Evolutionary conservation across 2,797 vertebrate species (phyloP), one percentile per base, ranked within the genome.

Genomic region (Pseudotriccus pelzelni): DNA sequence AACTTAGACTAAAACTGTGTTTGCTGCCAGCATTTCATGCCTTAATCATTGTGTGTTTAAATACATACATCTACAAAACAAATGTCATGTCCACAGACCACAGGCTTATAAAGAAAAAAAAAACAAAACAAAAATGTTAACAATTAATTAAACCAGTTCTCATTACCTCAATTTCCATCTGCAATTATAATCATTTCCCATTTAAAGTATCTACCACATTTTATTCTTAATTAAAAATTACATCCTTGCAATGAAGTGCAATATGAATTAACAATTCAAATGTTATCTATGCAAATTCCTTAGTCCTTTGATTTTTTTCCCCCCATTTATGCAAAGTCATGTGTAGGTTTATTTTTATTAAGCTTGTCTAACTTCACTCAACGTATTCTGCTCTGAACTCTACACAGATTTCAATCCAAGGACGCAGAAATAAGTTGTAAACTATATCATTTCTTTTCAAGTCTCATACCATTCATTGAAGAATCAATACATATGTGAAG

Each of bases 101-200:
- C 41, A 88, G 60, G 44, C n/a, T 67, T 74, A 76, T 11, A 64
- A 69, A 78, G 72, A 87, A 90, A 91, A 91, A 91, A 68, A 69
- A 15, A 8, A 41, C 41, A 5, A 69, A 62, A 82, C 84, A 86
- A 94, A 94, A 95, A 96, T 87, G 75, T 92, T 94, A 95, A 96
- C 97, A 97, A 97, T 97, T 97, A 96, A 96, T 97, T 94, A 97
- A 97, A 96, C 75, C 89, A 95, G 89, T 96, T 96, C 95, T 96
- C 95, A 95, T 96, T 96, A 95, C 96, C 93, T 97, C 83, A 94
- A 96, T 90, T 98, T 97, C 96, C 96, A 97, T 97, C 95, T 97
- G 95, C 97, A 98, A 97, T 98, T 98, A 98, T 97, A 98, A 98
- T 98, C 96, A 98, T 90, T 97, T 97, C 97, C 96, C 95, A 97